Percentiles rank a stretch among this genome's conserved stretches.
Conservation (phyloP, 2,113 vertebrate species). For the Campylomormyrus tamandua region DNA sequence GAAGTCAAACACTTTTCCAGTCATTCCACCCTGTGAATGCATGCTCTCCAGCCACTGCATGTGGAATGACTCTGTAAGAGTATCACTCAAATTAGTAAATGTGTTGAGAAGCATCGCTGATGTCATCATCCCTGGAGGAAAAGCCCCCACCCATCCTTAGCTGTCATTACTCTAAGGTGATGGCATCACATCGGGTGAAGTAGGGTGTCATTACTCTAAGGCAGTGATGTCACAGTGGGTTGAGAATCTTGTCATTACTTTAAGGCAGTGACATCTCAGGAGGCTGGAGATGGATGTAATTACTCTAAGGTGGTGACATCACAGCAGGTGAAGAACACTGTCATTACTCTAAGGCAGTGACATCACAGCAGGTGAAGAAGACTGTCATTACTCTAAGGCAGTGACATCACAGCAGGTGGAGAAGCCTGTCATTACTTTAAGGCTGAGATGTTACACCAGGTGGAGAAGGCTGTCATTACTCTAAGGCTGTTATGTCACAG, state of each 20-base stretch:
- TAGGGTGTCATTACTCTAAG: neutral
- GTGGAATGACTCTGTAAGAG: neutral
- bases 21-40: neutral
- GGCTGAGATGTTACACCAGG: no score
- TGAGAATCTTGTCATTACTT: neutral
- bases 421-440: no score
- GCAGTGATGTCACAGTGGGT: neutral
- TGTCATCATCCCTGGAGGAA: neutral
- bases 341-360: neutral
- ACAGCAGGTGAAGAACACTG: no score
- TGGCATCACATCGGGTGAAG: neutral
- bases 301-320: neutral
- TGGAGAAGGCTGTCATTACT: no score
- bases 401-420: no score
- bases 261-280: neutral
- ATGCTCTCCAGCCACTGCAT: neutral
- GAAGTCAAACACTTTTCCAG: neutral
- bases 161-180: neutral
- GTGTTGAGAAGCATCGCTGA: neutral
- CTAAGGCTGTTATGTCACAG: no score
- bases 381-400: neutral
- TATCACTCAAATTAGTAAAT: neutral
- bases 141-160: neutral
- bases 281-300: neutral
- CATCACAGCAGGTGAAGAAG: no score